Evolutionary conservation across 2,113 vertebrate genomes (phyloP).

Genomic region (Gymnobelideus leadbeateri): DNA sequence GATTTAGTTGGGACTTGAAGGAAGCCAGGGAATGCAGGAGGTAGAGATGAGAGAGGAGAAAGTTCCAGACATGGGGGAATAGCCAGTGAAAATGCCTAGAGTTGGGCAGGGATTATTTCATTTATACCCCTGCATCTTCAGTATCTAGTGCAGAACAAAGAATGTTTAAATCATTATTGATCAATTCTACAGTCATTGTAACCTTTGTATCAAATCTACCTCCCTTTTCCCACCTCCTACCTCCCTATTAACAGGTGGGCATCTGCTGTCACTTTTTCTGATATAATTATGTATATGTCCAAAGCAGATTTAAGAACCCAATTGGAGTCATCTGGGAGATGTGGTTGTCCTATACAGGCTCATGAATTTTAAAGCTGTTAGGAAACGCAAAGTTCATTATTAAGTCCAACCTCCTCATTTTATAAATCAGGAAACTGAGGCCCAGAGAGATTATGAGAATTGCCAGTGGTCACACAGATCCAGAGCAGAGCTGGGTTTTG

Average conservation of each 20-base stretch:
- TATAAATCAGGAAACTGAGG: too few relatives aligned
- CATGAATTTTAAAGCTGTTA: too few relatives aligned
- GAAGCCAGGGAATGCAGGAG: too few relatives aligned
- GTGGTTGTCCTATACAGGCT: too few relatives aligned
- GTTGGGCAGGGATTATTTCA: neutral
- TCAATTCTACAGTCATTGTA: neutral
- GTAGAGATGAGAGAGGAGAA: too few relatives aligned
- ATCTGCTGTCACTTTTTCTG: neutral
- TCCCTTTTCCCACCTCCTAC: neutral
- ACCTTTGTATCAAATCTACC: neutral
- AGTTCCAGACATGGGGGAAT: too few relatives aligned
- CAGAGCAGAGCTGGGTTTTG: neutral
- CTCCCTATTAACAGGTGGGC: neutral
- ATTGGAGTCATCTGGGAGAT: too few relatives aligned
- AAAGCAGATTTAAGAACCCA: neutral
- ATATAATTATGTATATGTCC: constrained; percentile 18
- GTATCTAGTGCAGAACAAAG: neutral
- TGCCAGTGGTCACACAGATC: too few relatives aligned
- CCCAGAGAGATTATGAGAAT: too few relatives aligned
- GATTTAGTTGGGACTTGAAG: too few relatives aligned
- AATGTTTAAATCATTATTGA: neutral
- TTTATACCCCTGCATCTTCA: neutral
- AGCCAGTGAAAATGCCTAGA: neutral
- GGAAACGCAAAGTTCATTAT: too few relatives aligned
- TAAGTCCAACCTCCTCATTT: too few relatives aligned